These are phyloP conservation scores for Lithophane socia DNA, from an alignment of 2,888 invertebrate species.

Conservation along the genomic window DNA sequence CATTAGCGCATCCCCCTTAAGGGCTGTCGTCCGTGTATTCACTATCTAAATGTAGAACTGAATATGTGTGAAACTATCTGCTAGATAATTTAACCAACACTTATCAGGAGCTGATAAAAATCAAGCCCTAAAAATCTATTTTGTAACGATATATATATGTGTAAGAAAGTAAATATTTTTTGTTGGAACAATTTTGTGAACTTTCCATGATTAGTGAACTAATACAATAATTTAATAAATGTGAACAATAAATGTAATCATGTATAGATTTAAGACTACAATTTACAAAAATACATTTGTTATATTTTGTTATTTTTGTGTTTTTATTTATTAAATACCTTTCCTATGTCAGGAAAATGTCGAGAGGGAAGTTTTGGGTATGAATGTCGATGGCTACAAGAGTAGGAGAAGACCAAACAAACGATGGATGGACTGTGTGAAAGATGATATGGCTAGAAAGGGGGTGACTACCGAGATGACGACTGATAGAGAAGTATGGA, in stretches of 20 bases:
- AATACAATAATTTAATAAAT: background rate
- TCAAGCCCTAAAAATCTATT: background rate
- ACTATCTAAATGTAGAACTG: background rate
- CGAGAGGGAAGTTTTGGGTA: background rate
- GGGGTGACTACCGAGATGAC: no score
- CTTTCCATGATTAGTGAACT: background rate
- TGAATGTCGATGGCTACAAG: background rate
- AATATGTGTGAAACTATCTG: background rate
- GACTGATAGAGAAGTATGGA: no score
- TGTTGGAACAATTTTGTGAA: background rate
- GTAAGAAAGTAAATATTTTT: background rate
- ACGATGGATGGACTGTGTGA: background rate
- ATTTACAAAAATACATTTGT: slow-evolving; percentile 50
- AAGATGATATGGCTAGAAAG: no score
- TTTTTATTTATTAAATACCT: slow-evolving; percentile 33
- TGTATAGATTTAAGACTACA: slow-evolving; percentile 34
- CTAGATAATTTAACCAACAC: background rate
- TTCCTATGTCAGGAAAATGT: no score
- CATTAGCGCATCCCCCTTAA: no score
- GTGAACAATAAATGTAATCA: slow-evolving; percentile 23
- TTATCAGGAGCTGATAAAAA: background rate
- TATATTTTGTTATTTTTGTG: slow-evolving; percentile 46
- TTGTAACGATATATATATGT: background rate
- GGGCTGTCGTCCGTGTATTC: background rate
- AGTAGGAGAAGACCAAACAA: background rate